phyloP scores from a whole-genome alignment of 2,797 vertebrate species.

The Scolopax rusticola region DNA sequence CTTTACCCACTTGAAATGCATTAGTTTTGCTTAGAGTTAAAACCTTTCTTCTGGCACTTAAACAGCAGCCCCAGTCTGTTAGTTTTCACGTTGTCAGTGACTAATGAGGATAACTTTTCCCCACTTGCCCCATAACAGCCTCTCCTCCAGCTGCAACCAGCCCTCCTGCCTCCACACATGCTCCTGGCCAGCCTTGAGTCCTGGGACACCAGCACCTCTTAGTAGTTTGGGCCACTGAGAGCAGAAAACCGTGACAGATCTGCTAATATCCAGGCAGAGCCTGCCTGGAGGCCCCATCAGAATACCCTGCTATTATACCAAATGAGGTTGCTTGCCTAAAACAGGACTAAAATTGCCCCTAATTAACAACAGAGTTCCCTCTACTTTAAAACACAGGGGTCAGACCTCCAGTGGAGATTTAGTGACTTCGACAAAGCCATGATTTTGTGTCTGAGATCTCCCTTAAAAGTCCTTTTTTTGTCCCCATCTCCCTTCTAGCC shows the following conservation, averaged over 20 bases:
- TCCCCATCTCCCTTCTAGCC: neutral
- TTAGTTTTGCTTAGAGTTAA: neutral
- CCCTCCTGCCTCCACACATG: neutral
- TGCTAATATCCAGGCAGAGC: neutral
- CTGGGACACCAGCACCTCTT: neutral
- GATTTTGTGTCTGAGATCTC: neutral
- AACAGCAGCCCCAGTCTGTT: neutral
- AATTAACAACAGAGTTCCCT: neutral
- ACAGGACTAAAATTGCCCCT: neutral
- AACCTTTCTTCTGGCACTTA: neutral
- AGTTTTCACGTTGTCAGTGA: neutral
- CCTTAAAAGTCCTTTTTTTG: neutral
- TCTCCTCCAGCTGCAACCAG: neutral
- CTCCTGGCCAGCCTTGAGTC: neutral
- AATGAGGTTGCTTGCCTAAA: neutral
- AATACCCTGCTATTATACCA: neutral
- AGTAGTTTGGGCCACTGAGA: neutral
- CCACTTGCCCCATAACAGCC: neutral
- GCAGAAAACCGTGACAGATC: neutral
- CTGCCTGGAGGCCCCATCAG: neutral
- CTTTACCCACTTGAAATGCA: neutral
- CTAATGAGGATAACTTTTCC: conserved; percentile 6
- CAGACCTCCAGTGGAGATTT: neutral
- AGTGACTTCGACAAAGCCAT: neutral
- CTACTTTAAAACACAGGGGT: neutral